These are phyloP conservation scores for Poecilia picta DNA, from an alignment of 2,797 vertebrate species.

Conservation along the genomic window DNA sequence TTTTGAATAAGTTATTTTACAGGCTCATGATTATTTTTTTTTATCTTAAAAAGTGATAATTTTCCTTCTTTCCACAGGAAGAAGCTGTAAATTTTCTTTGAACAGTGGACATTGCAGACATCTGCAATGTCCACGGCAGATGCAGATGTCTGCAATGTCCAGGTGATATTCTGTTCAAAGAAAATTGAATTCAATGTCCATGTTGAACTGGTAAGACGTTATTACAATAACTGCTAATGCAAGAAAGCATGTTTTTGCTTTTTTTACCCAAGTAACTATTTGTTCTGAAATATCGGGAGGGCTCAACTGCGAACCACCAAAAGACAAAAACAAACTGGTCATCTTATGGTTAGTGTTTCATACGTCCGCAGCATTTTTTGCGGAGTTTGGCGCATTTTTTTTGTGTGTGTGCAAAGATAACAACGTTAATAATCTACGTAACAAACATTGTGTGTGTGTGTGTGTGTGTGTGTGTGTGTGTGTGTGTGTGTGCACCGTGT, in stretches of 20 bases:
- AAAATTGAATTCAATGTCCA: no score
- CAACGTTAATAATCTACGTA: no score
- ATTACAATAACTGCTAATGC: background rate
- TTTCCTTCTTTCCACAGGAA: background rate
- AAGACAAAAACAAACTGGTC: background rate
- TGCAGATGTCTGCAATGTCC: no score
- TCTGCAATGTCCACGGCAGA: no score
- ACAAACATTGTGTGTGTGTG: no score
- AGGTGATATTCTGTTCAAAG: no score
- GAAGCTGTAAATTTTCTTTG: background rate
- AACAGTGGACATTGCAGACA: background rate
- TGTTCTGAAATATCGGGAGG: background rate
- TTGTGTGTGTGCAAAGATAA: background rate
- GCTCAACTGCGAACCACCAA: background rate
- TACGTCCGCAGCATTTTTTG: background rate
- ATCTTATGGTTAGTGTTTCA: background rate
- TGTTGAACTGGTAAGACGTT: background rate
- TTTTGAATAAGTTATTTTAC: background rate
- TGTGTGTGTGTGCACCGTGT: conserved; percentile 9
- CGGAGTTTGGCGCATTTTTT: background rate
- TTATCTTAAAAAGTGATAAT: background rate
- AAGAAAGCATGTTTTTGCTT: background rate
- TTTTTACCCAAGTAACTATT: background rate
- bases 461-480: conserved; percentile 7
- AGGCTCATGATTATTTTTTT: background rate